Percentiles rank a stretch among this genome's conserved stretches.
Evolutionary conservation across 1,140 invertebrate genomes (phyloP).

Genomic region (Muscidifurax raptorellus): DNA sequence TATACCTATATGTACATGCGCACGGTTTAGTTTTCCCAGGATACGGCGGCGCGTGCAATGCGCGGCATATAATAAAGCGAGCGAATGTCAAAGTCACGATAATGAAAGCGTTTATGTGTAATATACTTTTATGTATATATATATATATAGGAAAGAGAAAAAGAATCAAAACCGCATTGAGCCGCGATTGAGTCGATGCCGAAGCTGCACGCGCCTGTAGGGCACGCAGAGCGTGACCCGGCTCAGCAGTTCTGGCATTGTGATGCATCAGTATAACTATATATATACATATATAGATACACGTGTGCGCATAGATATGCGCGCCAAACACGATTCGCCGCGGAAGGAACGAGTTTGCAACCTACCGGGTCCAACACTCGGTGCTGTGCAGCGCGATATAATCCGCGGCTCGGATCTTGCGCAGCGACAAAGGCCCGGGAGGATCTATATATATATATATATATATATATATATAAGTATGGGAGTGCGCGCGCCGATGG

Average conservation of each 20-base stretch:
- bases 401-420: slow-evolving; percentile 60
- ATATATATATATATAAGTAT: neutral
- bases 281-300: too few relatives aligned
- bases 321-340: slow-evolving; percentile 54
- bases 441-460: neutral
- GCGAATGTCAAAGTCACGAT: slow-evolving; percentile 10
- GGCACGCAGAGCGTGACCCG: slow-evolving; percentile 55
- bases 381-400: slow-evolving; percentile 41
- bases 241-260: neutral
- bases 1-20: too few relatives aligned
- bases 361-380: slow-evolving; percentile 22
- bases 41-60: too few relatives aligned
- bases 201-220: slow-evolving; percentile 11
- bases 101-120: neutral
- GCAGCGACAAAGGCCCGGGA: slow-evolving; percentile 52
- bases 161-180: neutral
- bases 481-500: slow-evolving; percentile 2
- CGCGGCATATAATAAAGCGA: too few relatives aligned
- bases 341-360: slow-evolving; percentile 55
- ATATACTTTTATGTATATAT: too few relatives aligned
- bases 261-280: slow-evolving; percentile 7
- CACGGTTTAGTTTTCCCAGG: too few relatives aligned
- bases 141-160: neutral
- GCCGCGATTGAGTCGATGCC: neutral
- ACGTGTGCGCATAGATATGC: neutral